Evolutionary conservation across 2,113 vertebrate species (phyloP), one percentile per base, ranked within the genome.

Genomic region (Turdus rufiventris): DNA sequence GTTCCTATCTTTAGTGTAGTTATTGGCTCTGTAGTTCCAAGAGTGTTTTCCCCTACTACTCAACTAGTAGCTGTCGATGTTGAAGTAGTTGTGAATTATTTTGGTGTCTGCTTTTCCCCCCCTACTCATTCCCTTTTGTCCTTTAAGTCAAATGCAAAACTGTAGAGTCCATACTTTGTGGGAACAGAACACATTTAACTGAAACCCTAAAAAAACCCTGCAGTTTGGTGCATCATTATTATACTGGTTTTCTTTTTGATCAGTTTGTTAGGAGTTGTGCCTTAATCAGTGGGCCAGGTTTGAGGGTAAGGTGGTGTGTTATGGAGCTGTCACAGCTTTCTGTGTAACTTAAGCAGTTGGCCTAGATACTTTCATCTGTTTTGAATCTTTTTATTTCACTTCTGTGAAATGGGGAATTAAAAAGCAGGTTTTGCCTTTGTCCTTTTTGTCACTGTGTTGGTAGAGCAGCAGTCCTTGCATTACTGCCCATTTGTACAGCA

Each of bases 101-200:
- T 74, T 36, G 29, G 6, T n/a, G 11, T 38, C 14, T 57, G 1
- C 20, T 24, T 65, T 16, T 23, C 18, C 0, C 1, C 9, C 11
- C 11, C 6, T 2, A 0, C 34, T n/a, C 1, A 0, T 34, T 84
- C 33, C 4, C 8, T 75, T 43, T 68, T 85, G 29, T 84, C 15
- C 19, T 57, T 45, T 28, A 88, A 93, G 71, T 85, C 8, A 51
- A 48, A 26, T 36, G 38, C 18, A 45, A 43, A 81, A 45, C 21
- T n/a, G 12, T 68, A 8, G 47, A 73, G 33, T 1, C 31, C 4
- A 0, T 67, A 7, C 2, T 67, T 71, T 1, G 0, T 51, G 15
- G 50, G 21, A 73, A 9, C 33, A 48, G 60, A 23, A 58, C 26
- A 40, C 10, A 4, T 18, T 70, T 45, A 23, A 36, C 11, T 75